Percentiles rank a stretch among this genome's conserved stretches.
Conservation (phyloP, 2,888 invertebrate species). For the Drosophila antonietae region DNA sequence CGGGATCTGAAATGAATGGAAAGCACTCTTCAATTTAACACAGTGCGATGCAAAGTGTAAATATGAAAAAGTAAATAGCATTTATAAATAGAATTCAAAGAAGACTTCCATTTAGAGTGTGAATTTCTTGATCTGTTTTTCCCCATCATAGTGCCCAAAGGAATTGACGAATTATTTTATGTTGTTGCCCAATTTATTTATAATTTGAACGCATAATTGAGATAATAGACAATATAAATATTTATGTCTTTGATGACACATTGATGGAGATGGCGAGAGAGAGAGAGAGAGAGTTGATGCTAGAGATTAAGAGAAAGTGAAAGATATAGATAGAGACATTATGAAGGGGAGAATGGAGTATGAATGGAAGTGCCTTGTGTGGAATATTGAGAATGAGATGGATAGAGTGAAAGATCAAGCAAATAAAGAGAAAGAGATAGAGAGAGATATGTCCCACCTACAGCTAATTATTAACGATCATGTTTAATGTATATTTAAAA, state of each 20-base stretch:
- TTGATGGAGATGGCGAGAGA: no score
- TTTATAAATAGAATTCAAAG: background rate
- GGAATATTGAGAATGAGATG: no score
- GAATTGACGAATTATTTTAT: background rate
- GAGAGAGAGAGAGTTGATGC: background rate
- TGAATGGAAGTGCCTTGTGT: no score
- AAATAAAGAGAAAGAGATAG: background rate
- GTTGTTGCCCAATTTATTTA: background rate
- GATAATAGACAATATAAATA: background rate
- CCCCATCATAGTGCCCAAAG: background rate
- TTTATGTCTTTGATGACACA: background rate
- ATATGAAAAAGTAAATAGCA: slow-evolving; percentile 1
- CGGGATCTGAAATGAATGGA: background rate
- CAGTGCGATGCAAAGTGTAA: background rate
- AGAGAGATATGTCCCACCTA: background rate
- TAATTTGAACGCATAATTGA: background rate
- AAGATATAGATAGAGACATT: background rate
- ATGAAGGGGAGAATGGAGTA: no score
- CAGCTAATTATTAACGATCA: background rate
- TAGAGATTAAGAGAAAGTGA: background rate
- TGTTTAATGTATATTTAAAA: background rate
- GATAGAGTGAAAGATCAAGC: no score
- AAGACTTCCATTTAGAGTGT: background rate
- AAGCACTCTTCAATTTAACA: background rate
- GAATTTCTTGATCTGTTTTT: background rate